phyloP scores from a whole-genome alignment of 2,113 vertebrate genomes.

The Nymphicus hollandicus region DNA sequence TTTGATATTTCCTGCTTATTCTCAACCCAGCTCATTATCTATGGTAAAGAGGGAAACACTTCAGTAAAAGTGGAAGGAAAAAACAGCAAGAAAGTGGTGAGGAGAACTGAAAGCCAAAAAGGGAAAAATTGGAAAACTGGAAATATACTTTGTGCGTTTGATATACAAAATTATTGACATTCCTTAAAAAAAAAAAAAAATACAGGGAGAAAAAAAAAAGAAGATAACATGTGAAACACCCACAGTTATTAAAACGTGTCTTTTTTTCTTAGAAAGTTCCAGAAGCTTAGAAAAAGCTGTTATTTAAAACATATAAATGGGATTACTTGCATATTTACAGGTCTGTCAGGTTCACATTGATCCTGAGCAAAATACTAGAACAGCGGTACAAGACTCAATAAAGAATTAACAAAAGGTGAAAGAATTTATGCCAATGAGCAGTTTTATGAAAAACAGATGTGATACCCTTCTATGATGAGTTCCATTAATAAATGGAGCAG shows the following conservation, averaged over 20 bases:
- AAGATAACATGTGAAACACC: neutral
- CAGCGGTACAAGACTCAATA: neutral
- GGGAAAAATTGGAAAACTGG: neutral
- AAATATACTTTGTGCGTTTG: neutral
- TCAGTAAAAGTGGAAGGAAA: neutral
- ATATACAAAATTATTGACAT: neutral
- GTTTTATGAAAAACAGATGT: neutral
- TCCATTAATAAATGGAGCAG: neutral
- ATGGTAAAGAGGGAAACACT: neutral
- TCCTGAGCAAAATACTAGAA: neutral
- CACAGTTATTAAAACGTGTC: neutral
- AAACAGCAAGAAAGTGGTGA: accelerated
- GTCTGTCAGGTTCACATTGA: neutral
- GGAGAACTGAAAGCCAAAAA: neutral
- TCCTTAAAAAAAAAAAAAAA: neutral
- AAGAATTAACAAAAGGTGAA: neutral
- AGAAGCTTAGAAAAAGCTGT: neutral
- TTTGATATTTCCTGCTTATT: neutral
- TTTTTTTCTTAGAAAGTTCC: neutral
- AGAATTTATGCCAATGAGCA: neutral
- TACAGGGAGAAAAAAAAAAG: neutral
- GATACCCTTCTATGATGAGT: neutral
- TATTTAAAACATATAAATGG: neutral
- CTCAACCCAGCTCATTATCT: neutral
- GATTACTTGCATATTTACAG: neutral